A percentile compares a stretch with the other conserved stretches of the same genome.
These are phyloP conservation scores for Drosophila greeni DNA, from an alignment of 2,888 invertebrate genomes.

Conservation along the genomic window DNA sequence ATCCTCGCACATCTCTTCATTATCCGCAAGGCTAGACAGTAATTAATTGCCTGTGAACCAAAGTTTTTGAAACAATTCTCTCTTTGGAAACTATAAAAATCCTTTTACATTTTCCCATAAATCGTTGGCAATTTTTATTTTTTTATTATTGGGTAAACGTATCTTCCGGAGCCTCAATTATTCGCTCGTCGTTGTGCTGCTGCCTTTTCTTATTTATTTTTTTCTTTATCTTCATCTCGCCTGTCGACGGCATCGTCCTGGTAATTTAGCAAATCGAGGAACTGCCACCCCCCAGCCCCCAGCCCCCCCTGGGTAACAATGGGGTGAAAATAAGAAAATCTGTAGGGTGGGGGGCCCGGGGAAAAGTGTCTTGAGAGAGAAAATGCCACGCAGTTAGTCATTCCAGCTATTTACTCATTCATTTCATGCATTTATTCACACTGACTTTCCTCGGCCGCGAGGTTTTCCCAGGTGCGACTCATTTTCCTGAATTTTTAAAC, in stretches of 20 bases:
- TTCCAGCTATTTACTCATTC: slow-evolving; percentile 71
- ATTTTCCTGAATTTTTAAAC: slow-evolving; percentile 64
- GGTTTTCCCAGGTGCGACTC: slow-evolving; percentile 58
- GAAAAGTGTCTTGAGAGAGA: slow-evolving; percentile 37
- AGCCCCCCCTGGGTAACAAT: slow-evolving; percentile 14
- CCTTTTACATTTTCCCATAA: slow-evolving; percentile 22
- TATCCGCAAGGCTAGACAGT: not conserved
- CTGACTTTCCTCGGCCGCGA: slow-evolving; percentile 29
- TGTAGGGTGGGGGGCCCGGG: not conserved
- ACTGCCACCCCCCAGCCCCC: slow-evolving; percentile 9
- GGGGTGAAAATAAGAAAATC: not conserved
- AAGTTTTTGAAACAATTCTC: slow-evolving; percentile 12
- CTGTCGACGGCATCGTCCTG: slow-evolving; percentile 29
- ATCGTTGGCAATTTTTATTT: slow-evolving; percentile 12
- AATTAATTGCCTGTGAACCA: slow-evolving; percentile 6
- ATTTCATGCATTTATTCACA: slow-evolving; percentile 71
- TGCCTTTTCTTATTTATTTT: slow-evolving; percentile 6
- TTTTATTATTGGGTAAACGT: slow-evolving; percentile 11
- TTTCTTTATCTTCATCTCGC: slow-evolving; percentile 18
- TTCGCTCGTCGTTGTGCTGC: slow-evolving; percentile 8
- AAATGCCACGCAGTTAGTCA: slow-evolving; percentile 65
- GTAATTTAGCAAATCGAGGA: slow-evolving; percentile 57
- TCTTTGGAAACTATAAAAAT: slow-evolving; percentile 26
- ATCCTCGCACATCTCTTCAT: too few relatives aligned
- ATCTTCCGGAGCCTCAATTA: slow-evolving; percentile 25